Base-by-base conservation (phyloP, 2,888 invertebrate species). In the Athrips mouffetella region DNA sequence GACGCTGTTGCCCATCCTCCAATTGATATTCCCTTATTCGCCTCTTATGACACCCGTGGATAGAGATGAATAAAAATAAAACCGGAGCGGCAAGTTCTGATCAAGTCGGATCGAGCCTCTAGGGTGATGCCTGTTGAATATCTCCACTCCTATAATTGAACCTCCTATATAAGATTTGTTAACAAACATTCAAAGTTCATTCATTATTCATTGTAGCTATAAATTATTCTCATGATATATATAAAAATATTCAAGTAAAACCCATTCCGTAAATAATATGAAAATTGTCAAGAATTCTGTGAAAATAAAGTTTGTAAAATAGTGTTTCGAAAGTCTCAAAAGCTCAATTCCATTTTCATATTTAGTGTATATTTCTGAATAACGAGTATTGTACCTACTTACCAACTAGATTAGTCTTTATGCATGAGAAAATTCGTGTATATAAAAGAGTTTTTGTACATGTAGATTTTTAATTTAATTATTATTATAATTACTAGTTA, bases 381-480 rank as follows among this genome's bases (percentile, higher is more conserved):
- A 64, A 67, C 60, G 63, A 73, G 66, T 65, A 65, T 70, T 66
- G 68, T 62, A 73, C 67, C 70, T 78, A 79, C 68, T 76, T 80
- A 83, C 76, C 76, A 77, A 77, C 67, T 84, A 83, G 52, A 49
- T 11, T 61, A 81, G 71, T 62, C 66, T 69, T 79, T 76, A 68
- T 81, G 77, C 85, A 81, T 85, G 77, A 37, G 37, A 65, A 71
- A 70, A 74, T 80, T 80, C 69, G 76, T 87, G 84, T 87, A 85
- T 83, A 86, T 86, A 85, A 79, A 78, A 73, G 68, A 75, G 82
- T 77, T 86, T 86, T 88, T 88, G 86, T 87, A 87, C 86, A 87
- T 85, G 76, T 87, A 86, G 82, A 70, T 68, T 74, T 79, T 77
- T 84, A 81, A 81, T 84, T 87, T 86, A 82, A 84, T 73, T 76